Base-by-base conservation (phyloP, 92 coral and sea anemone species). In the Galaxea fascicularis region DNA sequence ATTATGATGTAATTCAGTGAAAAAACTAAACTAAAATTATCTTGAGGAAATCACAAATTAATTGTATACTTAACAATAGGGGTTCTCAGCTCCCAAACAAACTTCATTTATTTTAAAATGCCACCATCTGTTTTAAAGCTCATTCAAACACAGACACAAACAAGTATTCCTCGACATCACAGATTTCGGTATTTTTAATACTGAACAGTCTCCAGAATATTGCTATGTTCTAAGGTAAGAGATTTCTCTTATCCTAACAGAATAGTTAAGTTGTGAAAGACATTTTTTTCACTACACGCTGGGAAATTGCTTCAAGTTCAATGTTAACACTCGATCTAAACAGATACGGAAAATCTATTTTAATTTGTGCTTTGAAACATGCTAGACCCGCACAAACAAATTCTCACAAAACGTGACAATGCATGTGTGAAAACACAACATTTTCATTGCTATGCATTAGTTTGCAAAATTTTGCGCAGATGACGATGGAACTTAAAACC, bases 211-310 rank as follows among this genome's bases (percentile, higher is more conserved):
- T 25, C n/a, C 39, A 46, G 17, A 28, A 27, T 56, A 46, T 17
- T 8, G 56, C n/a, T 76, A 27, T 57, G 51, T 20, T 49, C 20
- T 27, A 65, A 78, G 62, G 83, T 63, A 39, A 60, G 82, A 39
- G 21, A 4, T 15, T 8, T 5, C 27, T 4, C 12, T 15, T 26
- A 35, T 35, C 3, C 41, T 35, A 6, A 35, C 41, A 2, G 3
- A 35, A 35, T 35, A 35, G 12, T 26, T 65, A 15, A 17, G 22
- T 27, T 63, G 4, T 45, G 4, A 29, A 8, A 30, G 39, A 69
- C 39, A 41, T 17, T 17, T n/a, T 26, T 35, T 71, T 71, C 31
- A 29, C 28, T 13, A 21, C 57, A 15, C 76, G 26, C 76, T 12
- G 27, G 54, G 74, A 35, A 35, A 35, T 35, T 35, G 6, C 41